Base-by-base conservation (phyloP, 1,140 invertebrate genomes). In the Calliopsis andreniformis region DNA sequence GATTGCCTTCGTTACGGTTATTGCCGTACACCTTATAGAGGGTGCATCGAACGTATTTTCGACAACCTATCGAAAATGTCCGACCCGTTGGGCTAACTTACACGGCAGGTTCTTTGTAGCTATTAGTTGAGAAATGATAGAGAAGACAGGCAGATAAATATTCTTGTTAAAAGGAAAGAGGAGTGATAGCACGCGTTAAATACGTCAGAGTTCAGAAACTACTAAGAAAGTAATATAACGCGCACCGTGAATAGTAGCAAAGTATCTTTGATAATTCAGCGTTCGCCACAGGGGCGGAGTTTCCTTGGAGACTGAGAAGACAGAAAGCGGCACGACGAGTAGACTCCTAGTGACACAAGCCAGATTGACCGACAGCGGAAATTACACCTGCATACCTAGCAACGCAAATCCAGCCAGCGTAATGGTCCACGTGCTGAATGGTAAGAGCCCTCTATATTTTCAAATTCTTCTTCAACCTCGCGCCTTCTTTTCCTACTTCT, bases 261-360 rank as follows among this genome's bases (percentile, higher is more conserved):
- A 88, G 86, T 88, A 87, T 90, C 78, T 88, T 88, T 90, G 86
- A 90, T 90, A 91, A 91, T 91, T 87, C 88, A 91, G 89, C 88
- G 86, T 89, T 91, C 90, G 89, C 86, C 87, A 86, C 83, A 92
- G 91, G 80, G 95, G 95, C 61, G 97, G 97, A 14, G 97, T 98
- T 87, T 97, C 96, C 87, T 93, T 98, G 83, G 97, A 98, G 91
- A 98, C 97, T 1, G 97, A 98, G 92, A 97, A 97, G 92, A 97
- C 96, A 5, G 96, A 97, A 83, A 94, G 94, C 8, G 96, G 96
- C 16, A 98, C 97, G 45, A 97, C 97, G 53, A 97, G 96, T 91
- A 97, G 97, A 88, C 93, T 98, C 76, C 94, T 97, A 87, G 95
- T 98, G 78, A 97, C 96, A 14, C 96, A 97, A 88, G 97, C 97